Base-by-base conservation (phyloP, 1,140 invertebrate genomes). In the Nixonia krombeini region DNA sequence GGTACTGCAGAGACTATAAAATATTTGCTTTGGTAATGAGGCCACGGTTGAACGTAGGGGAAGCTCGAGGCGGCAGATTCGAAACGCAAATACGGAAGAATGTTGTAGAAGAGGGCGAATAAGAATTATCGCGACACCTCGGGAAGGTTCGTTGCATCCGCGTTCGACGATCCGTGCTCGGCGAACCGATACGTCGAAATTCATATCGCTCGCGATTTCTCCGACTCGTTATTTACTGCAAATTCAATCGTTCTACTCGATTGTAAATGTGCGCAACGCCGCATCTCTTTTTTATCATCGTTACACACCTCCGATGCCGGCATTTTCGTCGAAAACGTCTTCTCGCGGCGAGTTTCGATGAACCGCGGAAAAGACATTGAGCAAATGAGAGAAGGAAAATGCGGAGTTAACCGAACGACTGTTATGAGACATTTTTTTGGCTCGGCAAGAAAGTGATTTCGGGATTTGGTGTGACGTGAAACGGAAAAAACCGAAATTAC, bases 11-110 rank as follows among this genome's bases (percentile, higher is more conserved):
- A 68, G 81, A 80, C 81, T 85, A 81, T 85, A 80, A 84, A 84
- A 85, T 85, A 85, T 85, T 85, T 85, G 80, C 82, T 85, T 84
- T 84, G 74, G 79, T 84, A 85, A 85, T 84, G 82, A 85, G 81
- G 82, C 82, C 76, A 84, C 65, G 79, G 75, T 73, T 78, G 68
- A 78, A 75, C 70, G 69, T 70, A 69, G 56, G 65, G 70, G 67
- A 69, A 63, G 56, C 44, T 61, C 17, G 46, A 65, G 71, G 62
- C 68, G 72, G 74, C 73, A 76, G 66, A 82, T 81, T 82, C 73
- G 72, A 72, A 82, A 73, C 69, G 80, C 76, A 84, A 84, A 84
- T 82, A 84, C 67, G 72, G 72, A 76, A 78, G 67, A 41, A 72
- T 68, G 61, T 64, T 57, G 55, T 62, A 51, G 56, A 69, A 65